These are phyloP conservation scores for Drosophila repleta DNA, from an alignment of 1,140 invertebrate species.

Conservation along the genomic window DNA sequence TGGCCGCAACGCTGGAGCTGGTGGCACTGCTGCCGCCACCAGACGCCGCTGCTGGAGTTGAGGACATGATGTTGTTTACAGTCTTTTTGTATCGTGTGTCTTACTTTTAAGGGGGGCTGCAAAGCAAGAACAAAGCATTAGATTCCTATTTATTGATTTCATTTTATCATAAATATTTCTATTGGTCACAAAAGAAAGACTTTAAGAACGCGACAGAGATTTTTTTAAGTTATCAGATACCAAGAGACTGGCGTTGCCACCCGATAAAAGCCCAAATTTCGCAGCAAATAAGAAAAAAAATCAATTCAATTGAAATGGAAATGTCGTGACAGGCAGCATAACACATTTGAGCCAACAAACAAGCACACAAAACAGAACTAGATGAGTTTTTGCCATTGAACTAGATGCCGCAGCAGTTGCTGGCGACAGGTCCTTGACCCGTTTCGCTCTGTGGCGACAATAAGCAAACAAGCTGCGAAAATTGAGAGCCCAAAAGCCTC, in stretches of 20 bases:
- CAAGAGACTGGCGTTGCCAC: slow-evolving; percentile 6
- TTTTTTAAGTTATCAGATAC: background rate
- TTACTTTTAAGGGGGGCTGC: slow-evolving; percentile 13
- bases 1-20: slow-evolving; percentile 62
- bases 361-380: slow-evolving; percentile 1
- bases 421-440: slow-evolving; percentile 42
- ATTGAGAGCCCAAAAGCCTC: slow-evolving; percentile 15
- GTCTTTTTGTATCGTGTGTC: slow-evolving; percentile 27
- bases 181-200: too few relatives aligned
- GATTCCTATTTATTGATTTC: background rate
- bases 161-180: background rate
- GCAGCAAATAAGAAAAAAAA: background rate
- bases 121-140: background rate
- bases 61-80: slow-evolving; percentile 62
- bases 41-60: slow-evolving; percentile 70
- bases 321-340: background rate
- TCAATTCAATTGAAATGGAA: background rate
- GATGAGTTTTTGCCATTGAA: slow-evolving; percentile 15
- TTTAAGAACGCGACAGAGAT: too few relatives aligned
- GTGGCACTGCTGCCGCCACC: slow-evolving; percentile 58
- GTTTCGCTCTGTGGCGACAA: slow-evolving; percentile 22
- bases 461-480: slow-evolving; percentile 18
- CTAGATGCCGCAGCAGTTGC: slow-evolving; percentile 10
- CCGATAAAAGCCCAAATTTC: background rate
- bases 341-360: background rate